Evolutionary conservation across 2,888 invertebrate genomes (phyloP), one percentile per base, ranked within the genome.

Genomic region (Aethes cnicana): DNA sequence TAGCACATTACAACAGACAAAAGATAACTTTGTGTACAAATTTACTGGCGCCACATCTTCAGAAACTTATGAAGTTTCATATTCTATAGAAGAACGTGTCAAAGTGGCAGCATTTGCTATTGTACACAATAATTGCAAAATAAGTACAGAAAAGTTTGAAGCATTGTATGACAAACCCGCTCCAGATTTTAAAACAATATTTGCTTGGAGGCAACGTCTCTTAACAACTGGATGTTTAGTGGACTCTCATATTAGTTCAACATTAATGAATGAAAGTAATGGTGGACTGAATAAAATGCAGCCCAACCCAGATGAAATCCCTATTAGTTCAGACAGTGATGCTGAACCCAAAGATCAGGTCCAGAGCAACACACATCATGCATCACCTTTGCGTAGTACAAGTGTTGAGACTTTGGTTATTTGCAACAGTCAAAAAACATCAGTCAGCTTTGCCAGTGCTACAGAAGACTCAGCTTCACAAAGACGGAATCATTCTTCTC

Each of bases 131-230:
- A 90, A 90, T 52, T 90, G 90, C 56, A 85, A 77, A 72, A 76
- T 81, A n/a, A 84, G 77, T 42, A 73, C 83, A 42, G 75, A 81
- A 0, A 83, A 75, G 61, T 90, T 90, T 80, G 81, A 88, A 66
- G 56, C 68, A 23, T 28, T 74, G 6, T 86, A 69, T 71, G 81
- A 82, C 41, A 90, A 90, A 69, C 86, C 85, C 28, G 88, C 90
- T 41, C 90, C 90, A 30, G 88, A 90, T 65, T 88, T 84, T 53
- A 81, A 88, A 64, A 89, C 88, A 32, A 84, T 90, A 56, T 90
- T 86, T 78, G 68, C 70, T 21, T 90, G 87, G 89, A 73, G 88
- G 50, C 84, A 86, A 58, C 68, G 76, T 9, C 74, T 90, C 17
- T 55, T 90, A 28, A 54, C 57, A 4, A 85, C 83, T 42, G 90